A percentile compares a stretch with the other conserved stretches of the same genome.
Conservation (phyloP, 2,113 vertebrate species). For the Alectura lathami region DNA sequence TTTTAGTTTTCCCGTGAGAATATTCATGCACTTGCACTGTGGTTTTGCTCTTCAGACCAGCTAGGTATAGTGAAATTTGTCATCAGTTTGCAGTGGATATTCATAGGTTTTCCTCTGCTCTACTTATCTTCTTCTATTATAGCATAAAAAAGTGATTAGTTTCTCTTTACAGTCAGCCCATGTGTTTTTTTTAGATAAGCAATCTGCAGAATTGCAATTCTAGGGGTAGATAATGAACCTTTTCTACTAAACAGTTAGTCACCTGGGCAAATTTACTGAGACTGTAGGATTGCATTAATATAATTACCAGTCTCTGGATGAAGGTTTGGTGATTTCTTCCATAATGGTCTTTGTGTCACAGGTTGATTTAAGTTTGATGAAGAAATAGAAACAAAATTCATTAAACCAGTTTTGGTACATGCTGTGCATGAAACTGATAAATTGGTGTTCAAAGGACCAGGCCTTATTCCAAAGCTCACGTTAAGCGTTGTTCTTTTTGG, state of each 20-base stretch:
- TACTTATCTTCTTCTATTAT: neutral
- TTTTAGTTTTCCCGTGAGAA: neutral
- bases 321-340: neutral
- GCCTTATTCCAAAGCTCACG: neutral
- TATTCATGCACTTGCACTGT: neutral
- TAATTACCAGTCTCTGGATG: neutral
- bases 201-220: neutral
- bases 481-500: neutral
- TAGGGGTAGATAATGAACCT: neutral
- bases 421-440: neutral
- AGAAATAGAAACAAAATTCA: neutral
- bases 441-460: neutral
- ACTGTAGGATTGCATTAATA: neutral
- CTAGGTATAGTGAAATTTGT: neutral
- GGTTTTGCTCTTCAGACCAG: neutral
- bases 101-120: neutral
- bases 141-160: neutral
- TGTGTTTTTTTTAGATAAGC: neutral
- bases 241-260: neutral
- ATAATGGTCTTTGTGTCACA: neutral
- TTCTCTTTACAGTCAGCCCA: neutral
- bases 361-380: neutral
- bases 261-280: neutral
- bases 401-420: neutral
- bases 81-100: neutral